phyloP scores from a whole-genome alignment of 2,888 invertebrate species.

The Drosophila sordidapex region DNA sequence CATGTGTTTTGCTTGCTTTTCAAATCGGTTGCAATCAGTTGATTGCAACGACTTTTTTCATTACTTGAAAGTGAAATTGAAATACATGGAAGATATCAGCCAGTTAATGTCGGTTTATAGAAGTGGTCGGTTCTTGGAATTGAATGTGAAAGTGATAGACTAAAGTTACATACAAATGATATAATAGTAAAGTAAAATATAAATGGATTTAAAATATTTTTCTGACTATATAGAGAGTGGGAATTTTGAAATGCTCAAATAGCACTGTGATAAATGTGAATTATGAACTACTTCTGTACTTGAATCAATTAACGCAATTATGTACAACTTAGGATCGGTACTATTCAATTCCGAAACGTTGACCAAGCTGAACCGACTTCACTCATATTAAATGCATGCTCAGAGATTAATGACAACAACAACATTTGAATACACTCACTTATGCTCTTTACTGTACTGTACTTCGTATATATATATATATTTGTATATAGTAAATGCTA shows the following conservation, averaged over 20 bases:
- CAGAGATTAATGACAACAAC: not conserved
- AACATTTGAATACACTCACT: conserved; percentile 17
- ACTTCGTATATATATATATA: conserved; percentile 3
- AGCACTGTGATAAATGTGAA: conserved; percentile 50
- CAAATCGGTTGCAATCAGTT: conserved; percentile 2
- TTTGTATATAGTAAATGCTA: conserved; percentile 18
- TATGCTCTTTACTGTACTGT: conserved; percentile 16
- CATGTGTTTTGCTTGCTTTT: conserved; percentile 29
- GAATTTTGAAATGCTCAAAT: conserved; percentile 38
- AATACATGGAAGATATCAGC: conserved; percentile 5
- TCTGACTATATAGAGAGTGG: conserved; percentile 5
- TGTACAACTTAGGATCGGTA: conserved; percentile 11
- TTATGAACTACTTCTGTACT: conserved; percentile 20
- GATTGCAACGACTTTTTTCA: not conserved
- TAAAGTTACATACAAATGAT: conserved; percentile 27
- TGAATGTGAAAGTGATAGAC: conserved; percentile 28
- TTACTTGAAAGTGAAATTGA: not conserved
- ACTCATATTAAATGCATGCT: conserved; percentile 37
- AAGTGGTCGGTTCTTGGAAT: conserved; percentile 12
- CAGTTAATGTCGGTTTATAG: conserved; percentile 19
- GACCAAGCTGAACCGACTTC: conserved; percentile 11
- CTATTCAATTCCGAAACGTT: conserved; percentile 21
- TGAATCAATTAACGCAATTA: conserved; percentile 3
- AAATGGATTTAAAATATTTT: conserved; percentile 12
- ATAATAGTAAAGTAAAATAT: conserved; percentile 3